phyloP scores from a whole-genome alignment of 2,113 vertebrate genomes.

The Myotis davidii region DNA sequence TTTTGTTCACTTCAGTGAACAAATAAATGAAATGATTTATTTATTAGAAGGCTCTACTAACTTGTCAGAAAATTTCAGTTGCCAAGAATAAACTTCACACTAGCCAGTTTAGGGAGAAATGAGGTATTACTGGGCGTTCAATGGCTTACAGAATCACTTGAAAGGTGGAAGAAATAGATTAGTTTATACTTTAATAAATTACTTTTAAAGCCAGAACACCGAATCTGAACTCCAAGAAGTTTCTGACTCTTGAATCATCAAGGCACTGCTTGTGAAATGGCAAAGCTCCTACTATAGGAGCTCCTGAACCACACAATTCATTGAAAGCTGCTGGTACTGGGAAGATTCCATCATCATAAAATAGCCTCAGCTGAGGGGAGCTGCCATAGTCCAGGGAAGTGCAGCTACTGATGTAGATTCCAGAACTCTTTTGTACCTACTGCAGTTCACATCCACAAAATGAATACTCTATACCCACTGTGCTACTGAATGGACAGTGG shows the following conservation, averaged over 20 bases:
- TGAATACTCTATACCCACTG: background rate
- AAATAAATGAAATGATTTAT: background rate
- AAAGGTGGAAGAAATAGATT: background rate
- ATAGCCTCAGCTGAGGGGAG: background rate
- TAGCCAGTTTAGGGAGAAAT: background rate
- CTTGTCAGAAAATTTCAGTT: background rate
- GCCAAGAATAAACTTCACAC: background rate
- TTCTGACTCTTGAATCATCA: background rate
- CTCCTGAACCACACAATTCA: background rate
- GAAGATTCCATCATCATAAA: background rate
- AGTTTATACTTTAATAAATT: background rate
- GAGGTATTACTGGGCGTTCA: background rate
- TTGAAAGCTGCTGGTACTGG: too few species aligned
- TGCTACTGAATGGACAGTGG: background rate
- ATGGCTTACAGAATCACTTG: background rate
- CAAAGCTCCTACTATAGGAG: background rate
- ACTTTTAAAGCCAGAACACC: background rate
- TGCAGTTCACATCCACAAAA: background rate
- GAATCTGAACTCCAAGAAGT: background rate
- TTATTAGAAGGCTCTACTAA: background rate
- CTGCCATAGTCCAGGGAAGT: background rate
- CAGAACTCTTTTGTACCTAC: too few species aligned
- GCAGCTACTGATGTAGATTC: background rate
- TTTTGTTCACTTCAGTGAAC: background rate
- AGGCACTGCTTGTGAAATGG: background rate